Percentiles rank a stretch among this genome's conserved stretches.
phyloP scores from a whole-genome alignment of 2,797 vertebrate genomes.

The Bothrops alternatus region DNA sequence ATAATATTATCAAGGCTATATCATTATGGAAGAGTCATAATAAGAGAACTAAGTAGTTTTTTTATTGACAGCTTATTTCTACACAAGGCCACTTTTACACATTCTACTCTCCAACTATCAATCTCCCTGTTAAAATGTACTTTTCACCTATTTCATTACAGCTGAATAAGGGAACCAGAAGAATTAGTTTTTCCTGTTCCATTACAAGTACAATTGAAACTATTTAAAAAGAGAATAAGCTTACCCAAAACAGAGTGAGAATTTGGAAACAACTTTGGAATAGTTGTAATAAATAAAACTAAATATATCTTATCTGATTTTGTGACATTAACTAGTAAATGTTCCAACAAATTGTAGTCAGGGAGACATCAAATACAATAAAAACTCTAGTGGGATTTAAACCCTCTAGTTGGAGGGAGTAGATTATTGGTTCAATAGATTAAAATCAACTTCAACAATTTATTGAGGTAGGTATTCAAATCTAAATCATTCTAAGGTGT shows the following conservation, averaged over 20 bases:
- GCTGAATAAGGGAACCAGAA: not conserved
- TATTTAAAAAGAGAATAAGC: slow-evolving; percentile 24
- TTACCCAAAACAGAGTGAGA: not conserved
- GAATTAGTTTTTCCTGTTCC: not conserved
- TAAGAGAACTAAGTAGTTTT: not conserved
- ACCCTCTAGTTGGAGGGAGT: not conserved
- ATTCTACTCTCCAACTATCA: not conserved
- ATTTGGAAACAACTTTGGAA: slow-evolving; percentile 17
- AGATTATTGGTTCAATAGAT: not conserved
- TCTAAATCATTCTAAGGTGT: not conserved
- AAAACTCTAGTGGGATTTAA: not conserved
- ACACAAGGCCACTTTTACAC: not conserved
- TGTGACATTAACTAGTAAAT: not conserved
- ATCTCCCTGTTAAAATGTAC: not conserved
- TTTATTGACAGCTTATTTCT: not conserved
- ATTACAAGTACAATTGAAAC: slow-evolving; percentile 11
- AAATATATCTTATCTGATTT: slow-evolving; percentile 1
- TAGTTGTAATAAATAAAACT: slow-evolving; percentile 17
- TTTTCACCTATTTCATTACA: not conserved
- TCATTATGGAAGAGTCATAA: not conserved
- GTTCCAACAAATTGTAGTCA: not conserved
- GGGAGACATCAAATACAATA: not conserved
- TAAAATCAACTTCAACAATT: not conserved
- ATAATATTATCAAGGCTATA: not conserved
- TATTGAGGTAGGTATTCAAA: not conserved